phyloP scores from a whole-genome alignment of 1,140 invertebrate genomes.

The Ridgeia piscesae region DNA sequence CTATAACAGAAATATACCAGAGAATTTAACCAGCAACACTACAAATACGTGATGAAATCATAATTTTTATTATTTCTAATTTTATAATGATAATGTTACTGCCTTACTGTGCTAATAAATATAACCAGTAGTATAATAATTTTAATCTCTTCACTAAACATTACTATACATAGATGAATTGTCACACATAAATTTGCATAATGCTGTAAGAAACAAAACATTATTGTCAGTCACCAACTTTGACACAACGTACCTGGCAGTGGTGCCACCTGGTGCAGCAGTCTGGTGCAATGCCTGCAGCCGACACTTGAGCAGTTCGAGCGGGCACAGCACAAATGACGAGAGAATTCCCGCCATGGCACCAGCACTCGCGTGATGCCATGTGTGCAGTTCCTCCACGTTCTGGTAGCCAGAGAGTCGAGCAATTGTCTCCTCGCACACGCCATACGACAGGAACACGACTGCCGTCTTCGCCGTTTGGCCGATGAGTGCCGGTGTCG shows the following conservation, averaged over 20 bases:
- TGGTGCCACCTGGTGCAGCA: background rate
- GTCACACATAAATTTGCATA: too few species aligned
- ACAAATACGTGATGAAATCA: too few species aligned
- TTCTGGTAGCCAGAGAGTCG: background rate
- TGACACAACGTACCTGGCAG: background rate
- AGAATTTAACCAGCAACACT: too few species aligned
- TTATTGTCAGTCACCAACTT: too few species aligned
- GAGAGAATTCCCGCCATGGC: slow-evolving; percentile 20
- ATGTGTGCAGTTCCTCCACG: slow-evolving; percentile 7
- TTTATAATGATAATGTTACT: too few species aligned
- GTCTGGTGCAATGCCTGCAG: slow-evolving; percentile 18
- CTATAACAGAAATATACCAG: too few species aligned
- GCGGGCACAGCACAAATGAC: slow-evolving; percentile 20
- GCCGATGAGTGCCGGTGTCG: slow-evolving; percentile 11
- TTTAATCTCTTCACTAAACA: too few species aligned
- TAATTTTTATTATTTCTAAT: too few species aligned
- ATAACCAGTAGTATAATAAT: too few species aligned
- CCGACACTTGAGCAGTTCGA: slow-evolving; percentile 22
- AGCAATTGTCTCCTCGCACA: slow-evolving; percentile 16
- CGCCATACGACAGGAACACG: slow-evolving; percentile 21
- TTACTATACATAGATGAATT: too few species aligned
- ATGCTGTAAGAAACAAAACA: too few species aligned
- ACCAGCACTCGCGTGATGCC: slow-evolving; percentile 18
- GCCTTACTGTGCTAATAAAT: too few species aligned
- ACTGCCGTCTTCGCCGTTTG: slow-evolving; percentile 9